These are phyloP conservation scores for Microctonus brassicae DNA, from an alignment of 2,888 invertebrate species.

Conservation along the genomic window DNA sequence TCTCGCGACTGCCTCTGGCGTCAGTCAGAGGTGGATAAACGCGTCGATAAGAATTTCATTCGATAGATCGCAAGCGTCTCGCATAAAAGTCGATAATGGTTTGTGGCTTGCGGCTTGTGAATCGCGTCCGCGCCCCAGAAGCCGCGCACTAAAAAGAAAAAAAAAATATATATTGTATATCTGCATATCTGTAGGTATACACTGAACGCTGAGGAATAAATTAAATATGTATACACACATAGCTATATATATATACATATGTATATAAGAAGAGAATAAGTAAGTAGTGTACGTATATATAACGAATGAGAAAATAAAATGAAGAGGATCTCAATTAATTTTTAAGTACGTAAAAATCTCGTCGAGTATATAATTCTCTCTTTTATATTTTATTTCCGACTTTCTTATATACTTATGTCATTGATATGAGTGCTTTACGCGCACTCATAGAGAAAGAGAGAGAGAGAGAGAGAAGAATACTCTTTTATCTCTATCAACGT, in stretches of 20 bases:
- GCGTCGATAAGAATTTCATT: conserved; percentile 34
- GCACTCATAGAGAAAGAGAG: too few species aligned
- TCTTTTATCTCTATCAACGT: conserved; percentile 4
- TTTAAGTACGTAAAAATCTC: conserved; percentile 29
- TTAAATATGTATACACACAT: too few species aligned
- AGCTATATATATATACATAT: too few species aligned
- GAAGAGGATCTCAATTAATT: conserved; percentile 21
- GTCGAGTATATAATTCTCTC: conserved; percentile 29
- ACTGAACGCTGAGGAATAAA: too few species aligned
- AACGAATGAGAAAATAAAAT: background rate
- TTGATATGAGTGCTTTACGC: too few species aligned
- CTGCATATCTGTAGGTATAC: too few species aligned
- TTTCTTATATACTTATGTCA: too few species aligned
- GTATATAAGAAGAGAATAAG: background rate
- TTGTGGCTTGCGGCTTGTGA: conserved; percentile 21
- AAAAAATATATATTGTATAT: conserved; percentile 10
- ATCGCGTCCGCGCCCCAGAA: background rate
- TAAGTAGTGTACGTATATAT: background rate
- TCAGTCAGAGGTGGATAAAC: conserved; percentile 12
- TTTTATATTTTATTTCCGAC: too few species aligned
- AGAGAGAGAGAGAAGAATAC: too few species aligned
- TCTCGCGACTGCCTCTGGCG: conserved; percentile 13
- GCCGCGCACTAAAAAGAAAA: background rate
- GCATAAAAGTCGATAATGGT: conserved; percentile 36
- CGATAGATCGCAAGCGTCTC: conserved; percentile 33